These are phyloP conservation scores for Crocallis elinguaria DNA, from an alignment of 2,888 invertebrate genomes.

Conservation along the genomic window DNA sequence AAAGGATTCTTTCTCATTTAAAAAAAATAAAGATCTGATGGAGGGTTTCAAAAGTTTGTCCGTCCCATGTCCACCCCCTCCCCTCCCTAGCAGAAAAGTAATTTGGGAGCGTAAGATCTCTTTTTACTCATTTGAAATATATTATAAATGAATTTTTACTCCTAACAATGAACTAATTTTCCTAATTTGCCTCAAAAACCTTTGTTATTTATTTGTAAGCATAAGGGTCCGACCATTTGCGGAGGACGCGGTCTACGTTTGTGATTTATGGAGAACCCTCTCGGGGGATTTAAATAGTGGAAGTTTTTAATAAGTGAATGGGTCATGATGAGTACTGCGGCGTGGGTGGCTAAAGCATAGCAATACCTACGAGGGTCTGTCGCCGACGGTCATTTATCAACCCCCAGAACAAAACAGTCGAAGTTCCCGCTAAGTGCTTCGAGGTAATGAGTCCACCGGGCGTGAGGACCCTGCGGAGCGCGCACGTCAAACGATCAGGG, in stretches of 20 bases:
- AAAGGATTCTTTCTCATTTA: no score
- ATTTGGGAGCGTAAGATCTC: no score
- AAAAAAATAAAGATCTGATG: no score
- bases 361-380: slow-evolving; percentile 10
- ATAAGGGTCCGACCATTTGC: not conserved
- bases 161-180: no score
- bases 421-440: slow-evolving; percentile 44
- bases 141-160: no score
- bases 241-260: not conserved
- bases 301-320: slow-evolving; percentile 10
- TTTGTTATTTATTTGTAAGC: not conserved
- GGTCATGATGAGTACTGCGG: not conserved
- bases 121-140: no score
- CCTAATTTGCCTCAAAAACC: no score
- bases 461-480: slow-evolving; percentile 41
- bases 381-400: not conserved
- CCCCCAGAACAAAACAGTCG: no score
- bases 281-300: not conserved
- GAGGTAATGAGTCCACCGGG: slow-evolving; percentile 36
- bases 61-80: no score
- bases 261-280: not conserved
- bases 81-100: no score
- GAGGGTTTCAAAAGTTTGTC: no score
- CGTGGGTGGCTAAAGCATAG: slow-evolving; percentile 2
- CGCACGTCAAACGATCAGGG: no score